Evolutionary conservation across 1,140 invertebrate species (phyloP).

Genomic region (Drosophila simulans): DNA sequence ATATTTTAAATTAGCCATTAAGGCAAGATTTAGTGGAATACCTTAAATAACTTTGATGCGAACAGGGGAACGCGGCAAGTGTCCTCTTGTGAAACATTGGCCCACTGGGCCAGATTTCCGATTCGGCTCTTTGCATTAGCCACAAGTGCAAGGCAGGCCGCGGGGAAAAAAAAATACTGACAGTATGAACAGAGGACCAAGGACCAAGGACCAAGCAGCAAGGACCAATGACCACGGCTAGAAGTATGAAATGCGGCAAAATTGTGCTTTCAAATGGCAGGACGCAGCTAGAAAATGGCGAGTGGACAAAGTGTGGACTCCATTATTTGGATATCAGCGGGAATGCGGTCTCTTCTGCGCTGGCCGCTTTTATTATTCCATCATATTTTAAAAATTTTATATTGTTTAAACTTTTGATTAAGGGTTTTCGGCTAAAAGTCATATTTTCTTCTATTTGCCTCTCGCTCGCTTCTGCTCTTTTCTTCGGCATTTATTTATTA

Average conservation of each 20-base stretch:
- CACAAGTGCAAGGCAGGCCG: constrained; percentile 39
- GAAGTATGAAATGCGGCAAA: constrained; percentile 1
- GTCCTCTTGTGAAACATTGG: neutral
- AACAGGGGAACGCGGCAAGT: neutral
- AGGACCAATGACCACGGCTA: no score
- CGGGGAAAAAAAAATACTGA: constrained; percentile 4
- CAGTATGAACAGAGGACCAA: neutral
- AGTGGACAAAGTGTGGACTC: constrained; percentile 21
- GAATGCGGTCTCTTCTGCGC: neutral
- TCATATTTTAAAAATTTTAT: constrained; percentile 70
- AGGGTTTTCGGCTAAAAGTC: constrained; percentile 60
- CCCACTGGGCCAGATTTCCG: constrained; percentile 12
- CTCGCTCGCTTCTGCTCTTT: neutral
- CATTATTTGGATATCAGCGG: constrained; percentile 63
- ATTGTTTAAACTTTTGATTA: constrained; percentile 80
- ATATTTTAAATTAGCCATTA: constrained; percentile 8
- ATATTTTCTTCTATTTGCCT: constrained; percentile 23
- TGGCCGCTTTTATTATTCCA: constrained; percentile 37
- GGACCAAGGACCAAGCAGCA: no score
- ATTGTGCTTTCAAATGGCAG: constrained; percentile 30
- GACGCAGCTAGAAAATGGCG: constrained; percentile 9
- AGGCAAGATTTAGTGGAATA: constrained; percentile 5
- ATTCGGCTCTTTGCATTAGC: constrained; percentile 66
- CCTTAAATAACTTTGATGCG: neutral
- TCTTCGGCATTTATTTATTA: constrained; percentile 66